Base-by-base conservation (phyloP, 1,140 invertebrate species). In the Patella vulgata region DNA sequence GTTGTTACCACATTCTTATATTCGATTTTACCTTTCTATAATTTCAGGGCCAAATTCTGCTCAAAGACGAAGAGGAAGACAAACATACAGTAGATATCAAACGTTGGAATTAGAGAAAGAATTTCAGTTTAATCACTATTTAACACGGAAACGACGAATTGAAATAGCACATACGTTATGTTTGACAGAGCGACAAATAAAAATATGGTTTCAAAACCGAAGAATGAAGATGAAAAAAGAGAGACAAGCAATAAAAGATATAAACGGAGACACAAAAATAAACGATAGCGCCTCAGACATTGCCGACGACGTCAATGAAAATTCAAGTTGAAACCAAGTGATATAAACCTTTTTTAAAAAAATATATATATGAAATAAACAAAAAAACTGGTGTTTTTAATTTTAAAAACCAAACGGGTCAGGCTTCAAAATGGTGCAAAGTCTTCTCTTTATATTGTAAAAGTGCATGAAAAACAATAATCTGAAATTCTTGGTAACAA, bases 201-300 rank as follows among this genome's bases (percentile, higher is more conserved):
- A 93, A 86, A 85, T 84, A 47, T 85, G 84, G 84, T 85, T 98
- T 87, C 95, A 98, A 87, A 98, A 98, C 85, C 87, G 96, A 58
- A 88, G 96, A 71, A 98, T 98, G 96, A 98, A 98, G 86, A 96
- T 95, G 94, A 98, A 98, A 89, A 98, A 98, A 87, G 96, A 98
- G 85, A 94, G 97, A 87, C 96, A 97, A 50, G 62, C 65, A 54
- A 71, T 70, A 66, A 55, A 74, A 62, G 66, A 72, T 48, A 36
- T 68, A n/a, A 68, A 71, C 58, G 63, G 43, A 30, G 57, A 33
- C n/a, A 63, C 53, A 44, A 63, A 53, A 39, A 44, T 36, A 21
- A 52, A 54, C 21, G 47, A 46, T 2, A 31, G 21, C 5, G 42
- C 30, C 1, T 36, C 42, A 17, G 58, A 58, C 17, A 56, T 44